Evolutionary conservation across 1,140 invertebrate species (phyloP).

Genomic region (Lutraria rhynchaena): DNA sequence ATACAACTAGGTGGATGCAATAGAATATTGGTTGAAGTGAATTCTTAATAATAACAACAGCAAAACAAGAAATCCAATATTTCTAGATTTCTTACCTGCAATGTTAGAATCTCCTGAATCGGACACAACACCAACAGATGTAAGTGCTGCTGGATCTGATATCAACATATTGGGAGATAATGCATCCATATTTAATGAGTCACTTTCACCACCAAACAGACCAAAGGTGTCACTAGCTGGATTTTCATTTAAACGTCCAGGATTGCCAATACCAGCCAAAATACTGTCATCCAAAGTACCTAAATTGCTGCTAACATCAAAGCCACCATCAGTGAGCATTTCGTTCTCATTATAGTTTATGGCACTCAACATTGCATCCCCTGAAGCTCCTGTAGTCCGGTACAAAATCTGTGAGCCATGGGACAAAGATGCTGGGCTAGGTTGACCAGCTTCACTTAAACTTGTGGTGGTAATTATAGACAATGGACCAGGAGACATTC

Average conservation of each 20-base stretch:
- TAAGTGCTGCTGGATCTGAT: conserved; percentile 6
- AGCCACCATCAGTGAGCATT: conserved; percentile 80
- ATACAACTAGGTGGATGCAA: no score
- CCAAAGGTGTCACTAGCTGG: conserved; percentile 83
- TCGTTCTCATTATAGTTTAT: conserved; percentile 81
- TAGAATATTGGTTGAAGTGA: no score
- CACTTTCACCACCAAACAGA: conserved; percentile 88
- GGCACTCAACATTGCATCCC: conserved; percentile 82
- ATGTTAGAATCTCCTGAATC: conserved; percentile 51
- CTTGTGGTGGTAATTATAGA: conserved; percentile 72
- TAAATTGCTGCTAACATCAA: conserved; percentile 78
- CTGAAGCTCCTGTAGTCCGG: conserved; percentile 70
- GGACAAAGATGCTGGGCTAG: conserved; percentile 71
- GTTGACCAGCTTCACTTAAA: conserved; percentile 76
- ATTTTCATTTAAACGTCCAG: conserved; percentile 68
- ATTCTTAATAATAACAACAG: no score
- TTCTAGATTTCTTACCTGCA: conserved; percentile 30
- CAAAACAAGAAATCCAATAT: no score
- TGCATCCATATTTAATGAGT: conserved; percentile 75
- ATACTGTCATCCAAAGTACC: conserved; percentile 80
- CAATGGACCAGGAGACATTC: conserved; percentile 71
- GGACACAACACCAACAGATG: conserved; percentile 32
- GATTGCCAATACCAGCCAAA: conserved; percentile 72
- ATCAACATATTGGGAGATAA: conserved; percentile 87
- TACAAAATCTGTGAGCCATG: conserved; percentile 66